Evolutionary conservation across 2,113 vertebrate genomes (phyloP).

Genomic region (Vulpes vulpes): DNA sequence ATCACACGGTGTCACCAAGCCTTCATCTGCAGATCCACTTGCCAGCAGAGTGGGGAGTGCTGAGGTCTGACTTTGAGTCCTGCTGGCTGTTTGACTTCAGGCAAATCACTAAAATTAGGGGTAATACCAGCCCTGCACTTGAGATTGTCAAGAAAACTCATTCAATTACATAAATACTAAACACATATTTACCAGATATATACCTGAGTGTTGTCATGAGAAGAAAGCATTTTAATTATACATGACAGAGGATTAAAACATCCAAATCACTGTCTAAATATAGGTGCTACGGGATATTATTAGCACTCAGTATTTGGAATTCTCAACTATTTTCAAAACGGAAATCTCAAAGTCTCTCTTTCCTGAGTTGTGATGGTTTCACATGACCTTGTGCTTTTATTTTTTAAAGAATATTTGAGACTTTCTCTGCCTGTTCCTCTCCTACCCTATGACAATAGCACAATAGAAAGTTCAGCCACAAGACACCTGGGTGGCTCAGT

Average conservation of each 20-base stretch:
- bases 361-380: neutral
- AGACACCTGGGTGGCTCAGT: no score
- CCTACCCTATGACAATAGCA: neutral
- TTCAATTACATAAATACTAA: constrained; percentile 12
- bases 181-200: neutral
- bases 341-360: constrained; percentile 19
- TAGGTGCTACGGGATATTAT: neutral
- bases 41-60: neutral
- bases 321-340: neutral
- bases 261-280: neutral
- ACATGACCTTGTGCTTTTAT: neutral
- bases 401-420: constrained; percentile 20
- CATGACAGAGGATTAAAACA: neutral
- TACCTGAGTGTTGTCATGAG: neutral
- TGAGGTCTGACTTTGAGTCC: neutral
- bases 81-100: neutral
- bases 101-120: neutral
- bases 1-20: neutral
- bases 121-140: neutral
- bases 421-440: constrained; percentile 29
- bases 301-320: neutral
- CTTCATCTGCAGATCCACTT: neutral
- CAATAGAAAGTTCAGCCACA: neutral
- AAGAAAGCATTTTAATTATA: neutral
- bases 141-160: neutral